Evolutionary conservation across 2,888 invertebrate species (phyloP).

Genomic region (Cryptocephalus moraei): DNA sequence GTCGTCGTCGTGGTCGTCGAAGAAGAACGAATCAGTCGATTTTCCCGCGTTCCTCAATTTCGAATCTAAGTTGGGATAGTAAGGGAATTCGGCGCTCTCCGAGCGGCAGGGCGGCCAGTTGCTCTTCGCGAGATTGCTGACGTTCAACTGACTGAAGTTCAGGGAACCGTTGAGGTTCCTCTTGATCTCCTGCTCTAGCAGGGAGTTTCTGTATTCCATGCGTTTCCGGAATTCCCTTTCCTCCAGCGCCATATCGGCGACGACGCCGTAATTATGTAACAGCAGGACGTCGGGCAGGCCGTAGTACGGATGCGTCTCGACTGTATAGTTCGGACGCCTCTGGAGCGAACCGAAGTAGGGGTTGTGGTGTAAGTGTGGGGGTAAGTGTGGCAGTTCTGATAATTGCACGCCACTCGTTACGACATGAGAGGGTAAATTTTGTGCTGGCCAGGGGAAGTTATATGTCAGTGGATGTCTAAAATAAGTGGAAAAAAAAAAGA

Average conservation of each 20-base stretch:
- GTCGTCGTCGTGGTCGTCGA: slow-evolving; percentile 9
- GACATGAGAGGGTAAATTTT: slow-evolving; percentile 21
- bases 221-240: slow-evolving; percentile 8
- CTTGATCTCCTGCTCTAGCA: slow-evolving; percentile 26
- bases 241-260: slow-evolving; percentile 11
- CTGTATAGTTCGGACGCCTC: slow-evolving; percentile 10
- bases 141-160: slow-evolving; percentile 10
- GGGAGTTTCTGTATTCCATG: slow-evolving; percentile 20
- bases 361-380: slow-evolving; percentile 11
- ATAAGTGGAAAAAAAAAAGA: slow-evolving; percentile 22
- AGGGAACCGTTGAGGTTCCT: slow-evolving; percentile 27
- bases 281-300: slow-evolving; percentile 23
- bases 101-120: slow-evolving; percentile 1
- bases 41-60: slow-evolving; percentile 4
- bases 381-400: slow-evolving; percentile 26
- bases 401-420: slow-evolving; percentile 21
- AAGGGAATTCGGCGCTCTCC: slow-evolving; percentile 7
- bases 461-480: slow-evolving; percentile 34
- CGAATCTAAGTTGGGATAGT: slow-evolving; percentile 18
- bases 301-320: slow-evolving; percentile 15
- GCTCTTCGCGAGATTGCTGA: neutral
- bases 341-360: slow-evolving; percentile 21
- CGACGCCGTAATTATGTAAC: slow-evolving; percentile 24
- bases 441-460: slow-evolving; percentile 33
- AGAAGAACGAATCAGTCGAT: slow-evolving; percentile 5